These are phyloP conservation scores for Aphaenogaster ashmeadi DNA, from an alignment of 1,140 invertebrate genomes.

Conservation along the genomic window DNA sequence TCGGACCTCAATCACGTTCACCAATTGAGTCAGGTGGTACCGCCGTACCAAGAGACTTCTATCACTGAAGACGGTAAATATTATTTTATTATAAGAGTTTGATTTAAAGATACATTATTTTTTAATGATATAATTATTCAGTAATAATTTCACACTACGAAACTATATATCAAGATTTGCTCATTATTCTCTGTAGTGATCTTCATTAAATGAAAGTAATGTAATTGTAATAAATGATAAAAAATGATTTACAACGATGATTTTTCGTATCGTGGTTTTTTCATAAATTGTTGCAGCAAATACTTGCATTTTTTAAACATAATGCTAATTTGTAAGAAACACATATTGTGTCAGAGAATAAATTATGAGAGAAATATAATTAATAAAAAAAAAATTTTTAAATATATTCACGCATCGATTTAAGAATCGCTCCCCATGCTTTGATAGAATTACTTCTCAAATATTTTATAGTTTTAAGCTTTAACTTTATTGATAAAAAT, in stretches of 20 bases:
- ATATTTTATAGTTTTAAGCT: slow-evolving; percentile 14
- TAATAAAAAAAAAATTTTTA: not conserved
- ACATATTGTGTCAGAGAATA: not conserved
- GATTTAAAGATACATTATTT: not conserved
- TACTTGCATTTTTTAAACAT: not conserved
- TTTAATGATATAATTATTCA: slow-evolving; percentile 58
- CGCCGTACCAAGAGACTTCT: slow-evolving; percentile 81
- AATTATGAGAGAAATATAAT: not conserved
- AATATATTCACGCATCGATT: not conserved
- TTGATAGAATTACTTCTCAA: not conserved
- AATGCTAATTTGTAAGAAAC: not conserved
- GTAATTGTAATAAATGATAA: not conserved
- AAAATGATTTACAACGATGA: not conserved
- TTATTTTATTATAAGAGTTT: not conserved
- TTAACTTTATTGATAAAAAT: slow-evolving; percentile 26
- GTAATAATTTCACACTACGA: slow-evolving; percentile 86
- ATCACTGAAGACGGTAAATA: slow-evolving; percentile 82
- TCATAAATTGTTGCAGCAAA: not conserved
- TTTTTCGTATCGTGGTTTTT: not conserved
- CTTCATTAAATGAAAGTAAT: not conserved
- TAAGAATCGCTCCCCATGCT: not conserved
- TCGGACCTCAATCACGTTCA: slow-evolving; percentile 83
- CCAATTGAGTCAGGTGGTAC: slow-evolving; percentile 80
- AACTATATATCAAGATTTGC: not conserved
- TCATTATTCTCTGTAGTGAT: not conserved